phyloP scores from a whole-genome alignment of 2,797 vertebrate species.

The Apogon hyalosoma region DNA sequence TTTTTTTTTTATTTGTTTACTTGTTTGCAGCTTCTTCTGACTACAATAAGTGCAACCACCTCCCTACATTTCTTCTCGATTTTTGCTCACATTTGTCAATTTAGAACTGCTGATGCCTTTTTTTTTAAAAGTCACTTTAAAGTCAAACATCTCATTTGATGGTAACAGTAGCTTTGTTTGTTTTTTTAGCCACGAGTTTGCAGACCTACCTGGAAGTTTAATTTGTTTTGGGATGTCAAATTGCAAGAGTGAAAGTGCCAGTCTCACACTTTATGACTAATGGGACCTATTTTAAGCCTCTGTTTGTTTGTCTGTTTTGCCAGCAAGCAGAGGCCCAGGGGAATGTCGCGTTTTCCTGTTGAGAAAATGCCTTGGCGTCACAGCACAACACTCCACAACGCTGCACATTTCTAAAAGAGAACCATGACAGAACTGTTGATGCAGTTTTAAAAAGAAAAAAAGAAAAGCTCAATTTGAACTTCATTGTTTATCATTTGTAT shows the following conservation, averaged over 20 bases:
- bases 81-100: neutral
- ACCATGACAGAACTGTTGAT: slow-evolving; percentile 1
- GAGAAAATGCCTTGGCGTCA: slow-evolving; percentile 60
- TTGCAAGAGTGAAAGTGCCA: slow-evolving; percentile 43
- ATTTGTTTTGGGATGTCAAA: slow-evolving; percentile 39
- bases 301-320: slow-evolving; percentile 20
- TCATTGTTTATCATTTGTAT: neutral
- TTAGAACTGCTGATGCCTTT: slow-evolving; percentile 23
- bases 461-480: neutral
- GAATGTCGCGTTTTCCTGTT: slow-evolving; percentile 63
- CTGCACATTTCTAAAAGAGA: slow-evolving; percentile 32
- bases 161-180: neutral
- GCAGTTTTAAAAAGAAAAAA: neutral
- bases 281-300: slow-evolving; percentile 47
- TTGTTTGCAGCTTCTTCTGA: slow-evolving; percentile 32
- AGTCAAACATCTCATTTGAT: slow-evolving; percentile 19
- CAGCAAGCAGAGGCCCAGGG: slow-evolving; percentile 28
- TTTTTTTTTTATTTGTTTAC: slow-evolving; percentile 33
- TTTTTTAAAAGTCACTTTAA: slow-evolving; percentile 17
- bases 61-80: slow-evolving; percentile 1
- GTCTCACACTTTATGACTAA: slow-evolving; percentile 38
- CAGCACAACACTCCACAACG: slow-evolving; percentile 50
- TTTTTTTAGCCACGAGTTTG: slow-evolving; percentile 20
- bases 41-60: slow-evolving; percentile 9
- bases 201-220: slow-evolving; percentile 6